Evolutionary conservation across 2,888 invertebrate genomes (phyloP).

Genomic region (Cataglyphis altisquamis): DNA sequence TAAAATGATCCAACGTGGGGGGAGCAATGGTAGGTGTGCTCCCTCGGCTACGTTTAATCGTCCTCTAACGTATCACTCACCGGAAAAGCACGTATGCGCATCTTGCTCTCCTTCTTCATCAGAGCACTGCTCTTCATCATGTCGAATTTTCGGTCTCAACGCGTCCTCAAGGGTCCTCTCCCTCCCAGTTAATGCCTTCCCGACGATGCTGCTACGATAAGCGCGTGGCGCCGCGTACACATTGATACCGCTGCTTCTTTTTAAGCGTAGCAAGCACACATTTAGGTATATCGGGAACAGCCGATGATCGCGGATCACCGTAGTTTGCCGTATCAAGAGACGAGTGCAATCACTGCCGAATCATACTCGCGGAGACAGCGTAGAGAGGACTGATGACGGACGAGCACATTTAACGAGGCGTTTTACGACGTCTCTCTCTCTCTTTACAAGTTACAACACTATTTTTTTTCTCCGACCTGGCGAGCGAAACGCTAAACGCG

Average conservation of each 20-base stretch:
- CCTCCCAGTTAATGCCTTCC: constrained; percentile 62
- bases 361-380: constrained; percentile 43
- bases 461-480: neutral
- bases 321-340: neutral
- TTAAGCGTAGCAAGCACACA: constrained; percentile 49
- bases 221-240: constrained; percentile 73
- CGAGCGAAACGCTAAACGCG: neutral
- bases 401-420: constrained; percentile 61
- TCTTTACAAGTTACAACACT: neutral
- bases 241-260: constrained; percentile 76
- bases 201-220: constrained; percentile 62
- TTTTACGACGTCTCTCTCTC: neutral
- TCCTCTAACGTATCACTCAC: constrained; percentile 89
- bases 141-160: constrained; percentile 70
- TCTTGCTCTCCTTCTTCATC: constrained; percentile 97
- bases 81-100: constrained; percentile 99
- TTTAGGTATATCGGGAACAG: constrained; percentile 55
- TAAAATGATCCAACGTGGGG: neutral
- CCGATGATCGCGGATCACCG: constrained; percentile 60
- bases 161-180: constrained; percentile 4
- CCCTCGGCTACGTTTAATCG: neutral
- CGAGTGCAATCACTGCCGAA: constrained; percentile 56
- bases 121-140: constrained; percentile 92
- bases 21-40: neutral
- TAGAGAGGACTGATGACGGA: constrained; percentile 8